Percentiles rank a stretch among this genome's conserved stretches.
Conservation (phyloP, 92 coral and sea anemone genomes). For the Zoanthus sociatus region DNA sequence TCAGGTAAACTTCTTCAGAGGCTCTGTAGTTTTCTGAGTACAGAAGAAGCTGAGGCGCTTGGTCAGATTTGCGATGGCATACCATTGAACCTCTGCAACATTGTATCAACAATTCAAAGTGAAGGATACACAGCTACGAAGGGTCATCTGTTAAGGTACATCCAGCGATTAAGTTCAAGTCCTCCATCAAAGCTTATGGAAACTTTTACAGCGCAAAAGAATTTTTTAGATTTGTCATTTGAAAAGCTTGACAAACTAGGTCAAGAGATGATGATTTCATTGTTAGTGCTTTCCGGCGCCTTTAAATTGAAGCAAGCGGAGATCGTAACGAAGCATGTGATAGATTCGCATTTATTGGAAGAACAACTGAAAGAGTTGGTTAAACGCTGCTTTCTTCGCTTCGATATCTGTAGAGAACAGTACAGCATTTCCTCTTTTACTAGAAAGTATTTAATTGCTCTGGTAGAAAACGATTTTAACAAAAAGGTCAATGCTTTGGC, state of each 20-base stretch:
- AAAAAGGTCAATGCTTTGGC: slow-evolving; percentile 34
- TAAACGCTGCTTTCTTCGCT: background rate
- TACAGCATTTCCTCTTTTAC: slow-evolving; percentile 3
- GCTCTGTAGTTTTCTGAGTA: slow-evolving; percentile 10
- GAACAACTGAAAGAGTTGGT: background rate
- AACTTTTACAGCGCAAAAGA: background rate
- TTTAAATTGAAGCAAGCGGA: slow-evolving; percentile 30
- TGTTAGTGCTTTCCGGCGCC: slow-evolving; percentile 41
- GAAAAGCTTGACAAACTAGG: slow-evolving; percentile 2
- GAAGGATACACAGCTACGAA: slow-evolving; percentile 16
- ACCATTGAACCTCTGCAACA: slow-evolving; percentile 54
- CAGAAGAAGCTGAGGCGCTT: slow-evolving; percentile 34
- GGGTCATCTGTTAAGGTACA: slow-evolving; percentile 30
- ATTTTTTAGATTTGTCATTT: slow-evolving; percentile 43
- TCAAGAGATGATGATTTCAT: background rate
- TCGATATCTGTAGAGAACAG: background rate
- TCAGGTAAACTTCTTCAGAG: slow-evolving; percentile 18
- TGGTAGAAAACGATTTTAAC: slow-evolving; percentile 13
- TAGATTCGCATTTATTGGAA: background rate
- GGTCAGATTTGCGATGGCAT: slow-evolving; percentile 60
- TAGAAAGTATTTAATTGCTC: slow-evolving; percentile 49
- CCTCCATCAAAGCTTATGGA: slow-evolving; percentile 44
- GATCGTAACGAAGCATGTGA: background rate
- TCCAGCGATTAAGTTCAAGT: slow-evolving; percentile 37
- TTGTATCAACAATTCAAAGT: slow-evolving; percentile 41